A percentile compares a stretch with the other conserved stretches of the same genome.
Conservation (phyloP, 1,140 invertebrate species). For the Heliothis subflexa region DNA sequence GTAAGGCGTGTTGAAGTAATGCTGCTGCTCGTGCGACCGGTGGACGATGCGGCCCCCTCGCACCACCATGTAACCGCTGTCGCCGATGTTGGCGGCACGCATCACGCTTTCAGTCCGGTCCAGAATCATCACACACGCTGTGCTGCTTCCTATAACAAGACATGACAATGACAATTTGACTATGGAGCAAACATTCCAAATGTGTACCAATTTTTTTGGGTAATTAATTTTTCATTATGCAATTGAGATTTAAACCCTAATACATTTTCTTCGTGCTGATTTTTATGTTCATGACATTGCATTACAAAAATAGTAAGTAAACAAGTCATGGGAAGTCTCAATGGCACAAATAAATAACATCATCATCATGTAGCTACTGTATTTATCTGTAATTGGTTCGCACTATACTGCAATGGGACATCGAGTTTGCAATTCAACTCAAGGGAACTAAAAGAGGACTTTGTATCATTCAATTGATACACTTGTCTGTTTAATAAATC, state of each 20-base stretch:
- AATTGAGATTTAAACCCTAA: too few relatives aligned
- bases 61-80: conserved; percentile 98
- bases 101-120: conserved; percentile 95
- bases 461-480: conserved; percentile 35
- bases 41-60: conserved; percentile 95
- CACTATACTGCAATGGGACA: not conserved
- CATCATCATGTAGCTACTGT: not conserved
- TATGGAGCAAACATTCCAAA: too few relatives aligned
- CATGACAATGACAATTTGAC: not conserved
- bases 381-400: conserved; percentile 27
- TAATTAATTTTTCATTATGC: too few relatives aligned
- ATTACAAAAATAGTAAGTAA: too few relatives aligned
- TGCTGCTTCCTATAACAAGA: conserved; percentile 93
- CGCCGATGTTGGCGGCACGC: conserved; percentile 99
- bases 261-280: too few relatives aligned
- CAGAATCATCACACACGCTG: conserved; percentile 97
- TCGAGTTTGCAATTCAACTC: not conserved
- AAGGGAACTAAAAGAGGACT: conserved; percentile 30
- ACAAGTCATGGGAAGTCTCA: too few relatives aligned
- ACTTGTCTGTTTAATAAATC: not conserved
- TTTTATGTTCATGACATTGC: too few relatives aligned
- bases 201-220: too few relatives aligned
- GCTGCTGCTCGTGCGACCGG: conserved; percentile 97
- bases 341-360: too few relatives aligned
- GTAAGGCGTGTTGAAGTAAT: conserved; percentile 99